Evolutionary conservation across 2,888 invertebrate species (phyloP).

Genomic region (Molanna angustata): DNA sequence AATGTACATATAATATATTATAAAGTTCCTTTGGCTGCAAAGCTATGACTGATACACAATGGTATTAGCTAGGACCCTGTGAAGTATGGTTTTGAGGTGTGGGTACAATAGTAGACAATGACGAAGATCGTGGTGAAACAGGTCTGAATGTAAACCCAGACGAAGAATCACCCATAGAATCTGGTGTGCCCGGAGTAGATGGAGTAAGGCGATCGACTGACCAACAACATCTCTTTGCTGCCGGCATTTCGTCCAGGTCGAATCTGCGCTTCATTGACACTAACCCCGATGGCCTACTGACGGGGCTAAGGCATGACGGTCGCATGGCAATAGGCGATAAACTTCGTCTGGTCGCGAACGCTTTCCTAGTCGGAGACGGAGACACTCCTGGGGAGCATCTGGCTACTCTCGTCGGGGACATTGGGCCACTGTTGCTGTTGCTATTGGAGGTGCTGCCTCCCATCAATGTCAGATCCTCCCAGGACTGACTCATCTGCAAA

Average conservation of each 20-base stretch:
- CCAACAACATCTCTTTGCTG: constrained; percentile 48
- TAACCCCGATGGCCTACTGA: constrained; percentile 52
- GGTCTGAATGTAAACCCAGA: constrained; percentile 53
- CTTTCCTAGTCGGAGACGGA: constrained; percentile 82
- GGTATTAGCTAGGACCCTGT: constrained; percentile 49
- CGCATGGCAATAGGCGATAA: constrained; percentile 86
- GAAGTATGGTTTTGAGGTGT: constrained; percentile 41
- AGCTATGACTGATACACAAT: constrained; percentile 14
- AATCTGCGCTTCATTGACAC: constrained; percentile 61
- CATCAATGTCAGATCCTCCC: constrained; percentile 84
- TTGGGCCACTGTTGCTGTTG: constrained; percentile 42
- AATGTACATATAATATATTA: constrained; percentile 6
- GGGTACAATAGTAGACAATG: constrained; percentile 37
- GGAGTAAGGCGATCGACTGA: constrained; percentile 42
- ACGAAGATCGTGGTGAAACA: constrained; percentile 47
- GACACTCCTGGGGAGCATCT: constrained; percentile 63
- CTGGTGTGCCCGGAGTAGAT: constrained; percentile 48
- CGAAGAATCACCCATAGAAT: constrained; percentile 42
- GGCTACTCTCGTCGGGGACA: constrained; percentile 42
- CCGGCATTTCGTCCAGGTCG: constrained; percentile 57
- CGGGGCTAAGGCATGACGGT: constrained; percentile 69
- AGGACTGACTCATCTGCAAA: constrained; percentile 93
- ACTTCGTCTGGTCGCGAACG: constrained; percentile 77
- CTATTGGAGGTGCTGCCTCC: constrained; percentile 41
- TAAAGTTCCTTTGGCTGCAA: constrained; percentile 28